Base-by-base conservation (phyloP, 2,888 invertebrate genomes). In the Apotomis capreana region DNA sequence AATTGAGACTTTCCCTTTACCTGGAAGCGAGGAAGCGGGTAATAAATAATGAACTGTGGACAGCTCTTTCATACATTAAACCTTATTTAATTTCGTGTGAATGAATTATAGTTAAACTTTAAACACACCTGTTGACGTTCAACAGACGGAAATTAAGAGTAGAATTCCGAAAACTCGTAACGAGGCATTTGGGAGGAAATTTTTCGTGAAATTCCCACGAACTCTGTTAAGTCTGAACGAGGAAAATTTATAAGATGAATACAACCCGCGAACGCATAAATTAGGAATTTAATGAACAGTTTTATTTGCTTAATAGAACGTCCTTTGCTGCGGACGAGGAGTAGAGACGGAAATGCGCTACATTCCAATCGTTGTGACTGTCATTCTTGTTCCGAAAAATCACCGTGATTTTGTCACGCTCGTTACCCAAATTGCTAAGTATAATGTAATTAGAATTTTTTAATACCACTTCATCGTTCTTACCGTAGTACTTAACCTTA, bases 41-140 rank as follows among this genome's bases (percentile, higher is more conserved):
- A 80, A 87, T 90, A 88, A 90, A 88, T 89, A 87, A 87, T 78
- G 76, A 83, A 82, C 83, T 84, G 87, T 87, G 82, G 87, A 89
- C 87, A 82, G 78, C 75, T 79, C 78, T 61, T 51, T 57, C 67
- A 62, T 68, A 71, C 57, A 62, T 62, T 68, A 57, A 68, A 26
- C n/a, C 67, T 63, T 65, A 67, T 74, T 70, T 68, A 46, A 74
- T 74, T 74, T 74, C 51, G 62, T 37, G 63, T 58, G 55, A 70
- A 67, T 75, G 67, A 68, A 68, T 70, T 70, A 74, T 59, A 63
- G 68, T 62, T 62, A 54, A 63, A 59, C 64, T 68, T 67, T 76
- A 76, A 77, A 75, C 77, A 79, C 83, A 84, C 83, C 83, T 84
- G 79, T 80, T 79, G 75, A 76, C 68, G 51, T 46, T 61, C 40